Percentiles rank a stretch among this genome's conserved stretches.
Conservation (phyloP, 2,113 vertebrate species). For the Boleophthalmus pectinirostris region DNA sequence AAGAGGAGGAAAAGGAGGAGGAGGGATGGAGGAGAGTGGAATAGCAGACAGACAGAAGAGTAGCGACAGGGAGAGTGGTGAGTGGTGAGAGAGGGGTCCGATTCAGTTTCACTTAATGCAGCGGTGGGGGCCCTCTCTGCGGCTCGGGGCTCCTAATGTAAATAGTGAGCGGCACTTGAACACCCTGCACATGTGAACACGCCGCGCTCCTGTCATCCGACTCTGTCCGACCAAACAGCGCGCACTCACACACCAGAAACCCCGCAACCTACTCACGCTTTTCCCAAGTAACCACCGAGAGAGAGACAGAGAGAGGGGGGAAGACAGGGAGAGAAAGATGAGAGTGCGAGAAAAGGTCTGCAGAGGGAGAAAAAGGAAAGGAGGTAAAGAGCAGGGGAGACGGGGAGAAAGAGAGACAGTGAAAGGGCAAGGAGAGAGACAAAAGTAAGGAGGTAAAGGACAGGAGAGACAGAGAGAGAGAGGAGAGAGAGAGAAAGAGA, state of each 20-base stretch:
- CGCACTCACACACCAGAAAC: conserved; percentile 61
- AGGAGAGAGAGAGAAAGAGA: no score
- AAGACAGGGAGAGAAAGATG: no score
- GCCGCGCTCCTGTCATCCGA: conserved; percentile 69
- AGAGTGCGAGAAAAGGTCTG: no score
- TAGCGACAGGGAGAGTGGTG: conserved; percentile 43
- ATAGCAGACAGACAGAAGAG: conserved; percentile 30
- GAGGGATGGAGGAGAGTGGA: conserved; percentile 11
- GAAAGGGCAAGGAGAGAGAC: no score
- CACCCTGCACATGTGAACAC: conserved; percentile 66
- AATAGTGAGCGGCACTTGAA: conserved; percentile 64
- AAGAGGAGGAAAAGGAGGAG: not conserved
- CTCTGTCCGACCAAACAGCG: conserved; percentile 76
- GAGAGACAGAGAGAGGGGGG: not conserved
- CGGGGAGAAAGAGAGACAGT: no score
- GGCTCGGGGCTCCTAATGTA: conserved; percentile 70
- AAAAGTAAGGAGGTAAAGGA: no score
- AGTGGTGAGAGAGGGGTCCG: conserved; percentile 51
- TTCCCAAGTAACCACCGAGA: conserved; percentile 50
- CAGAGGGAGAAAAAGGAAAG: no score
- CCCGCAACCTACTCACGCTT: conserved; percentile 57
- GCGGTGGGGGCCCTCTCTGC: conserved; percentile 62
- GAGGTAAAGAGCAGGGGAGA: no score
- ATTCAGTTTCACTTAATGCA: conserved; percentile 76
- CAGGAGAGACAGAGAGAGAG: no score